Percentiles rank a stretch among this genome's conserved stretches.
Evolutionary conservation across 2,888 invertebrate genomes (phyloP).

Genomic region (Nomada ferruginata): DNA sequence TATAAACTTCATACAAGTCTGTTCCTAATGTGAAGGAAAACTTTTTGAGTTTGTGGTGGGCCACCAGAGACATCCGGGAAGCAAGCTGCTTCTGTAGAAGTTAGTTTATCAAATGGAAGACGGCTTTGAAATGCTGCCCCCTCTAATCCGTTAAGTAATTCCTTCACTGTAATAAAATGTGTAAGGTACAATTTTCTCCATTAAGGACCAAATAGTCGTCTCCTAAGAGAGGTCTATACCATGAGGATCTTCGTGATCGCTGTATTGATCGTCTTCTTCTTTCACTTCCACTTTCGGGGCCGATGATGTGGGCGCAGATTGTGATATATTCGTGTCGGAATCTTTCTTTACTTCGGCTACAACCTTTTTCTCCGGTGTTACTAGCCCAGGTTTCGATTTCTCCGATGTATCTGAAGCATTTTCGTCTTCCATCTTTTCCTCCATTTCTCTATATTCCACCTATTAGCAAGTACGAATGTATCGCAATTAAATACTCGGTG

Average conservation of each 20-base stretch:
- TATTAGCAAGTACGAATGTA: conserved; percentile 70
- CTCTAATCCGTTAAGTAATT: conserved; percentile 88
- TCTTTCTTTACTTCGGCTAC: conserved; percentile 86
- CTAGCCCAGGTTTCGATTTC: conserved; percentile 86
- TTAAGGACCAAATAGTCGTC: background rate
- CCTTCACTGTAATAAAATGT: conserved; percentile 75
- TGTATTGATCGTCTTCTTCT: conserved; percentile 86
- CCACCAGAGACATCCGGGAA: conserved; percentile 96
- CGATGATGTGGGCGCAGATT: conserved; percentile 85
- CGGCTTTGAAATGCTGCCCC: conserved; percentile 97
- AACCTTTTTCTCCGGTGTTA: conserved; percentile 81
- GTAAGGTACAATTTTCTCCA: background rate
- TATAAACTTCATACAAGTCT: conserved; percentile 86
- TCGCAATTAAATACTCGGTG: background rate
- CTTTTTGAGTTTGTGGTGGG: conserved; percentile 92
- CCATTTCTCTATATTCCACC: conserved; percentile 89
- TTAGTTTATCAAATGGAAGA: conserved; percentile 97
- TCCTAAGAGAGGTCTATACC: conserved; percentile 76
- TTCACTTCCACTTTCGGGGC: conserved; percentile 84
- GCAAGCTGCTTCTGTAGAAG: conserved; percentile 95
- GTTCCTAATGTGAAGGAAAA: conserved; percentile 96
- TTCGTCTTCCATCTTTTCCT: conserved; percentile 88
- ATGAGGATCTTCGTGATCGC: conserved; percentile 89
- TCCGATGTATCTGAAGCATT: conserved; percentile 88
- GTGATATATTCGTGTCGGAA: conserved; percentile 84